Evolutionary conservation across 2,113 vertebrate genomes (phyloP), one percentile per base, ranked within the genome.

Genomic region (Caranx melampygus): DNA sequence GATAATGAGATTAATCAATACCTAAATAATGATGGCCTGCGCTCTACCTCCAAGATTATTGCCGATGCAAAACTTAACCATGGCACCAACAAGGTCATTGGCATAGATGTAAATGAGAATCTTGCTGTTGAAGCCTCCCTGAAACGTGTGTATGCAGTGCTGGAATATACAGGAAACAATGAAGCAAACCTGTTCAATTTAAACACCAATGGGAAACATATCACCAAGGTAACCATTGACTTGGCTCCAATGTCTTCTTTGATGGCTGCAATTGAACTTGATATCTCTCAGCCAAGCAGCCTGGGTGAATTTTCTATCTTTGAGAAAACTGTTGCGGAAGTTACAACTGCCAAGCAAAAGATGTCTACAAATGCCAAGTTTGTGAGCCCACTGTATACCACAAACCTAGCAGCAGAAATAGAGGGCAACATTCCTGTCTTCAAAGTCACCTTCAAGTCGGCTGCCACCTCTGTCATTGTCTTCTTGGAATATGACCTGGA

Each of bases 401-500:
- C 88, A 77, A 93, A 90, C 49, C 93, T 96, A 94, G 90, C 52
- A 62, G 59, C 89, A 74, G 95, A 93, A 61, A 59, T 96, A 65
- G 94, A 92, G 73, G 95, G 95, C 51, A 91, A 81, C 62, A 86
- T 71, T 16, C 93, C 94, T 13, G 88, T 91, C 52, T 65, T 96
- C 16, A 95, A 94, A 78, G 86, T 92, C 18, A 92, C 87, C 33
- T 52, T 96, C 40, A 95, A 96, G 61, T 96, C 96, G 40, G 95
- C 95, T n/a, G 94, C 95, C 81, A 96, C 88, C 74, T 97, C 97
- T 79, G 93, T 94, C 0, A 51, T 96, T 71, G 92, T 90, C 49
- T 91, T 97, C 84, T 89, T 99, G 89, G 93, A 97, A 51, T 97
- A 97, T 70, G 91, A 96, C 66, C 85, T 98, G 54, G 94, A 95